A percentile compares a stretch with the other conserved stretches of the same genome.
These are phyloP conservation scores for Stomatorhinus walkeri DNA, from an alignment of 2,797 vertebrate species.

Conservation along the genomic window DNA sequence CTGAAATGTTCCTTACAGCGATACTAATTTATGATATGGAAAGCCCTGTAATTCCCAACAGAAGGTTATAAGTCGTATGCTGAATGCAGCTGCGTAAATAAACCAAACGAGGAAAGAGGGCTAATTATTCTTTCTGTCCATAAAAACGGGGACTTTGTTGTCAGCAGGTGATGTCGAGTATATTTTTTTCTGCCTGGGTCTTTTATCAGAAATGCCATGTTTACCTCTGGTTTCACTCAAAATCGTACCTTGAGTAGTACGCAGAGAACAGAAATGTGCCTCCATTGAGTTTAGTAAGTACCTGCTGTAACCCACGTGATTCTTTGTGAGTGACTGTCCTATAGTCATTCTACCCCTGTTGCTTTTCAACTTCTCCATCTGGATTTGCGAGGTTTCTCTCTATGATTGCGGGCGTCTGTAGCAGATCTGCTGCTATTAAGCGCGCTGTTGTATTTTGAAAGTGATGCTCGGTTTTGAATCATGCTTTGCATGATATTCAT, in stretches of 20 bases:
- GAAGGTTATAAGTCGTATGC: background rate
- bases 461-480: background rate
- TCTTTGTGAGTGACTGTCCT: background rate
- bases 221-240: constrained; percentile 5
- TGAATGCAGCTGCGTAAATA: constrained; percentile 21
- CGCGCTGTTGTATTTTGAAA: background rate
- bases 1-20: background rate
- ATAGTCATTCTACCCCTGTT: background rate
- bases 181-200: constrained; percentile 15
- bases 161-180: constrained; percentile 1
- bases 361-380: too few relatives aligned
- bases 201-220: constrained; percentile 14
- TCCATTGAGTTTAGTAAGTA: background rate
- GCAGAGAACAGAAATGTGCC: background rate
- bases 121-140: background rate
- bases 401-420: background rate
- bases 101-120: background rate
- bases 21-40: background rate
- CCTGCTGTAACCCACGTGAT: background rate
- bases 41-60: background rate
- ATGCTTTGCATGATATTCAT: background rate
- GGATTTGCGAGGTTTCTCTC: background rate
- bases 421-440: background rate
- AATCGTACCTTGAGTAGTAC: background rate
- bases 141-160: constrained; percentile 3